phyloP scores from a whole-genome alignment of 2,888 invertebrate genomes.

The Quadriops clusia region DNA sequence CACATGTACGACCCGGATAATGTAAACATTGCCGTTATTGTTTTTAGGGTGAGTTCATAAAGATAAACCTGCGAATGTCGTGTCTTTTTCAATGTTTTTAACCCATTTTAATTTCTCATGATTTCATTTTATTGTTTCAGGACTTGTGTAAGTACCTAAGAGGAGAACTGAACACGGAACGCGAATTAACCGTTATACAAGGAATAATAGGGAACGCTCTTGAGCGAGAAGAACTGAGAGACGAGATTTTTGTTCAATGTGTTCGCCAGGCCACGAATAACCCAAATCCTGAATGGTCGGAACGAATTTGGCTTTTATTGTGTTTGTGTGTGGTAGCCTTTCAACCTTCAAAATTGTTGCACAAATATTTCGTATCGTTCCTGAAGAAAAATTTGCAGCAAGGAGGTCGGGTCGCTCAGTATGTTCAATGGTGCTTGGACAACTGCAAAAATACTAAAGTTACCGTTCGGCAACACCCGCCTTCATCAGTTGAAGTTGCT shows the following conservation, averaged over 20 bases:
- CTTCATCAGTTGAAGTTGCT: constrained; percentile 86
- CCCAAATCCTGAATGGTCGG: constrained; percentile 71
- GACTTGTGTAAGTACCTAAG: constrained; percentile 83
- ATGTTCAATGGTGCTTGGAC: constrained; percentile 88
- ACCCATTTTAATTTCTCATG: background rate
- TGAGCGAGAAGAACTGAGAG: constrained; percentile 81
- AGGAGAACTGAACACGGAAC: constrained; percentile 75
- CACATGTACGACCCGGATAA: constrained; percentile 94
- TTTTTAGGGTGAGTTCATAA: constrained; percentile 64
- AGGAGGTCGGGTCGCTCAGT: constrained; percentile 63
- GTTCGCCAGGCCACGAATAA: constrained; percentile 83
- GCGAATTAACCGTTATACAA: constrained; percentile 73
- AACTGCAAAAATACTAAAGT: constrained; percentile 82
- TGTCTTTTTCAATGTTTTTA: background rate
- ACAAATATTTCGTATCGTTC: constrained; percentile 69
- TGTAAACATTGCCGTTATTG: constrained; percentile 75
- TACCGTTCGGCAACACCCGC: constrained; percentile 69
- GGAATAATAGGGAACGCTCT: constrained; percentile 76
- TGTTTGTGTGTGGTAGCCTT: constrained; percentile 87
- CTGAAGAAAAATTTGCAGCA: constrained; percentile 56
- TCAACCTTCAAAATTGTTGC: constrained; percentile 73
- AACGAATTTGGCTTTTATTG: constrained; percentile 78
- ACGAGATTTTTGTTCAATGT: constrained; percentile 84
- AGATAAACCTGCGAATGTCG: background rate
- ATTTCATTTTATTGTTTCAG: constrained; percentile 36